A percentile compares a stretch with the other conserved stretches of the same genome.
phyloP scores from a whole-genome alignment of 2,113 vertebrate genomes.

The Chaetura pelagica region DNA sequence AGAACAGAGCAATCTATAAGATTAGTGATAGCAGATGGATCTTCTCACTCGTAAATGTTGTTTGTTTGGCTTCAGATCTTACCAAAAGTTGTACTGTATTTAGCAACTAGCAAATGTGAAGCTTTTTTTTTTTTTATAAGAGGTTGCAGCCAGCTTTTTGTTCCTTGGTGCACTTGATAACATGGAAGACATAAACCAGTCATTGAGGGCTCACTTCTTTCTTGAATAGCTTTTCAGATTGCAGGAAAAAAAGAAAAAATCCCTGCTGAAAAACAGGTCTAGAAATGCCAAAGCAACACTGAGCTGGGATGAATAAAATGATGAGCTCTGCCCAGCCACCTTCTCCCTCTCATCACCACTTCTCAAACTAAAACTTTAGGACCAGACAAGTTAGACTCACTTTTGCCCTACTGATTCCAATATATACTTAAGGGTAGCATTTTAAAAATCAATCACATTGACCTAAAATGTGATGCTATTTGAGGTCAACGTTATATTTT shows the following conservation, averaged over 20 bases:
- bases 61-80: constrained; percentile 45
- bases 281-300: background rate
- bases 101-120: background rate
- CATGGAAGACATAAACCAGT: background rate
- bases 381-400: background rate
- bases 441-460: constrained; percentile 52
- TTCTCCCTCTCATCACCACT: background rate
- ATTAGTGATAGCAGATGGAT: constrained; percentile 16
- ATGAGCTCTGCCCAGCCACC: background rate
- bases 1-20: constrained; percentile 10
- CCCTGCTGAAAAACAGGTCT: background rate
- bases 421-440: constrained; percentile 1
- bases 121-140: background rate
- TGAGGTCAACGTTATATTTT: constrained; percentile 48
- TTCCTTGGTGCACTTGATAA: background rate
- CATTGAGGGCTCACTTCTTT: background rate
- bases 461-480: constrained; percentile 27
- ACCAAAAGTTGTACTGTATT: background rate
- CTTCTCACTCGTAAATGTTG: constrained; percentile 25
- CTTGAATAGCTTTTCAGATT: background rate
- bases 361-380: background rate
- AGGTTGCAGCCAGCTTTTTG: background rate
- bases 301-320: background rate
- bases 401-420: background rate
- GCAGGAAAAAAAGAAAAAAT: background rate